A percentile compares a stretch with the other conserved stretches of the same genome.
Conservation (phyloP, 2,113 vertebrate species). For the Anhinga anhinga region DNA sequence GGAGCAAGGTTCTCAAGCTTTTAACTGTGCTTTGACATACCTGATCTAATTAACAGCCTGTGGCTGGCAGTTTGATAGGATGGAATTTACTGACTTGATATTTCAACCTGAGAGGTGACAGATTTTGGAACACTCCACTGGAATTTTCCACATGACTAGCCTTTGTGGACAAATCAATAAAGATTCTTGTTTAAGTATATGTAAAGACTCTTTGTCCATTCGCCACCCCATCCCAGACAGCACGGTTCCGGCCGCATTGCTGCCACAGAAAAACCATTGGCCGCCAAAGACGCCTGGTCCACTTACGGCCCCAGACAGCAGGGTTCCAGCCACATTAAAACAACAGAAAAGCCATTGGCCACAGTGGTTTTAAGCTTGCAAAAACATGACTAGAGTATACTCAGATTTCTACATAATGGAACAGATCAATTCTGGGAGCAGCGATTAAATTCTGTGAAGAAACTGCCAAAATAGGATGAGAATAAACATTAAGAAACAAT, state of each 20-base stretch:
- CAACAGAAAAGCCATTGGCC: slow-evolving; percentile 27
- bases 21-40: background rate
- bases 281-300: slow-evolving; percentile 14
- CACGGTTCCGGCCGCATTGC: background rate
- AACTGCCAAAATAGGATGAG: slow-evolving; percentile 37
- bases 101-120: slow-evolving; percentile 7
- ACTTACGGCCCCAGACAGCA: slow-evolving; percentile 4
- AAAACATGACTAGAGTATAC: slow-evolving; percentile 22
- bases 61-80: background rate
- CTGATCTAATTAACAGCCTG: background rate
- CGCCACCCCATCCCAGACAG: slow-evolving; percentile 11
- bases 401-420: slow-evolving; percentile 24
- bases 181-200: slow-evolving; percentile 26
- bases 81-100: background rate
- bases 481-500: slow-evolving; percentile 55
- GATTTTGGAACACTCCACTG: background rate
- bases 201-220: slow-evolving; percentile 35
- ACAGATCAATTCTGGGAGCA: slow-evolving; percentile 33
- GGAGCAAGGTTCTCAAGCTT: background rate
- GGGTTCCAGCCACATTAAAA: slow-evolving; percentile 40
- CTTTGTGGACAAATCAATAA: slow-evolving; percentile 37
- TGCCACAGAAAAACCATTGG: background rate
- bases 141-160: slow-evolving; percentile 48
- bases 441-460: slow-evolving; percentile 39
- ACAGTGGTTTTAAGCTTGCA: background rate